phyloP scores from a whole-genome alignment of 2,797 vertebrate genomes.

The Urophycis tenuis region DNA sequence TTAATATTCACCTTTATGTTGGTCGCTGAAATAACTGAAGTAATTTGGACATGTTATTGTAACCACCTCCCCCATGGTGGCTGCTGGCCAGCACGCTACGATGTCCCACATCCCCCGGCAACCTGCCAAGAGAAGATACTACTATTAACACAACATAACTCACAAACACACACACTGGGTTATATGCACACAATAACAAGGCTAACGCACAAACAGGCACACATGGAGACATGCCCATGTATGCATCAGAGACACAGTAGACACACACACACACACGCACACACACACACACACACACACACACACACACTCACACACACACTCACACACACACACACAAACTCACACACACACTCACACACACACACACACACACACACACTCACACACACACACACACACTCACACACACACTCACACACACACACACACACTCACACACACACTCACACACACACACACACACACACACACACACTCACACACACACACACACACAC shows the following conservation, averaged over 20 bases:
- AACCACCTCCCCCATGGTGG: constrained; percentile 77
- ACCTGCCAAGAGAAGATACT: constrained; percentile 62
- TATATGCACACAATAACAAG: too few relatives aligned
- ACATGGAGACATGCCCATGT: neutral
- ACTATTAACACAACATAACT: constrained; percentile 31
- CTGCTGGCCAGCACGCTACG: constrained; percentile 88
- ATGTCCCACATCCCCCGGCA: constrained; percentile 89
- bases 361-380: too few relatives aligned
- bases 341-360: too few relatives aligned
- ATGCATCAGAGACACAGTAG: too few relatives aligned
- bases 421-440: too few relatives aligned
- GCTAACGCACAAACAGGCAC: neutral
- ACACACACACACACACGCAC: too few relatives aligned
- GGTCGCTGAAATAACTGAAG: constrained; percentile 78
- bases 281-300: too few relatives aligned
- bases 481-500: neutral
- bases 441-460: too few relatives aligned
- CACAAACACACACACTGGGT: neutral
- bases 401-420: too few relatives aligned
- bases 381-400: too few relatives aligned
- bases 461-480: neutral
- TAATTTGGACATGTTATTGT: constrained; percentile 79
- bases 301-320: too few relatives aligned
- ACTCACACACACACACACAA: too few relatives aligned
- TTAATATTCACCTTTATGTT: constrained; percentile 64